Evolutionary conservation across 2,888 invertebrate genomes (phyloP).

Genomic region (Heteropelma amictum): DNA sequence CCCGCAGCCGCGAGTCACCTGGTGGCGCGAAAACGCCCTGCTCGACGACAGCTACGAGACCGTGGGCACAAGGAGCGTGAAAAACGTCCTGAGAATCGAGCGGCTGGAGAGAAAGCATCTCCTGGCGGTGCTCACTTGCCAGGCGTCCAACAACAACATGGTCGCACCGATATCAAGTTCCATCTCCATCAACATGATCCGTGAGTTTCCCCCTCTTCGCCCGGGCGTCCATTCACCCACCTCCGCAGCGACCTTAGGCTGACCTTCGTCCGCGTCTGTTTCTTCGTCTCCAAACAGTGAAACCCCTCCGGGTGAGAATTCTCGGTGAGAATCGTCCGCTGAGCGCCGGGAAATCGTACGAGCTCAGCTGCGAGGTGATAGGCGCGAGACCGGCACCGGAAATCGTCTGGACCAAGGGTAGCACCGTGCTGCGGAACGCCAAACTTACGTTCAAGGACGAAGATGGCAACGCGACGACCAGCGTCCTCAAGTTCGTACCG

Average conservation of each 20-base stretch:
- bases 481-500: slow-evolving; percentile 87
- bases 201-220: slow-evolving; percentile 85
- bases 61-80: slow-evolving; percentile 83
- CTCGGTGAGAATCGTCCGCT: slow-evolving; percentile 85
- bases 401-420: slow-evolving; percentile 89
- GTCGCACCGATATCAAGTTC: slow-evolving; percentile 84
- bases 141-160: slow-evolving; percentile 86
- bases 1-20: slow-evolving; percentile 86
- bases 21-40: slow-evolving; percentile 88
- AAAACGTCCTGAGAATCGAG: slow-evolving; percentile 85
- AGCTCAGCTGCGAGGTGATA: slow-evolving; percentile 85
- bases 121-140: slow-evolving; percentile 84
- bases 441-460: slow-evolving; percentile 85
- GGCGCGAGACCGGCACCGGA: slow-evolving; percentile 88
- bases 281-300: slow-evolving; percentile 80
- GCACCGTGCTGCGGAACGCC: slow-evolving; percentile 83
- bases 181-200: slow-evolving; percentile 85
- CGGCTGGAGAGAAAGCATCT: slow-evolving; percentile 85
- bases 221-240: too few species aligned
- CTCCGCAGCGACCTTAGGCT: too few species aligned
- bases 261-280: background rate
- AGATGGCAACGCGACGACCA: slow-evolving; percentile 88
- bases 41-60: slow-evolving; percentile 85
- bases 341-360: slow-evolving; percentile 85
- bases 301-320: slow-evolving; percentile 85